phyloP scores from a whole-genome alignment of 2,113 vertebrate species.

The Xiphophorus hellerii region DNA sequence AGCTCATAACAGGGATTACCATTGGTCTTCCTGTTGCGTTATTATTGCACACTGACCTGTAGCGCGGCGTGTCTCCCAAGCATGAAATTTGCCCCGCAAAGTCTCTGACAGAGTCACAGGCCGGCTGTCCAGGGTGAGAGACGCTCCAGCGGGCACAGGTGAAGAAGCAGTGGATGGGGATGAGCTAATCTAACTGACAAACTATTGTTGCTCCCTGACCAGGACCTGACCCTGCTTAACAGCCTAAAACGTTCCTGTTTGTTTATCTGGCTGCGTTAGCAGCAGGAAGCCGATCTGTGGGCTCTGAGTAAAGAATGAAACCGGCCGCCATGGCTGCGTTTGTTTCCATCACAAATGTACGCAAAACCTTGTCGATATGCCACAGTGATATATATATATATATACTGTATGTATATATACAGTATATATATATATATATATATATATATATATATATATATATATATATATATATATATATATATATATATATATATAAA shows the following conservation, averaged over 20 bases:
- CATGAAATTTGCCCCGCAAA: slow-evolving; percentile 31
- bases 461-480: too few relatives aligned
- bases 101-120: slow-evolving; percentile 33
- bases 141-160: slow-evolving; percentile 38
- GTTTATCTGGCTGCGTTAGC: slow-evolving; percentile 31
- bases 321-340: not conserved
- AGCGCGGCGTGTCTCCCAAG: slow-evolving; percentile 30
- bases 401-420: too few relatives aligned
- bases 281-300: slow-evolving; percentile 2
- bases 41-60: slow-evolving; percentile 37
- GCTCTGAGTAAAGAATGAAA: slow-evolving; percentile 3
- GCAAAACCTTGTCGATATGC: too few relatives aligned
- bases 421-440: too few relatives aligned
- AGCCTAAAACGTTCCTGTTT: slow-evolving; percentile 37
- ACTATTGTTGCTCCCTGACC: slow-evolving; percentile 44
- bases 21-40: slow-evolving; percentile 10
- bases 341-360: too few relatives aligned
- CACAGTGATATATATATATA: too few relatives aligned
- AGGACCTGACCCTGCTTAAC: slow-evolving; percentile 44
- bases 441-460: too few relatives aligned
- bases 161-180: slow-evolving; percentile 26
- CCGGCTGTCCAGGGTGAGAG: slow-evolving; percentile 26
- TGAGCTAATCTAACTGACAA: slow-evolving; percentile 42
- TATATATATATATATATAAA: too few relatives aligned
- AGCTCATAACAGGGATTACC: slow-evolving; percentile 10